A percentile compares a stretch with the other conserved stretches of the same genome.
Evolutionary conservation across 2,888 invertebrate species (phyloP).

Genomic region (Trichopoda pennipes): DNA sequence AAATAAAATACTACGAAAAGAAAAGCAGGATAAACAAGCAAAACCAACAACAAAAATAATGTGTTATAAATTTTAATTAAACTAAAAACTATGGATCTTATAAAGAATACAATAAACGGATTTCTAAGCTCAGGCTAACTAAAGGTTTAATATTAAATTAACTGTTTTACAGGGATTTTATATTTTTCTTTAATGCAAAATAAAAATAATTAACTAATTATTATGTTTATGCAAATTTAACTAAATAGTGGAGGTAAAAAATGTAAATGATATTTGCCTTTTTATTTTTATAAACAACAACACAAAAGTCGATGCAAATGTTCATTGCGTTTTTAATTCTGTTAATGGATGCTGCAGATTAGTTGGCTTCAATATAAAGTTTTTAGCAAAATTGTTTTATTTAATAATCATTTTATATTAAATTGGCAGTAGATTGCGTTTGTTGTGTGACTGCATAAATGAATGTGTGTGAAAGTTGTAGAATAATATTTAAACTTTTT

Average conservation of each 20-base stretch:
- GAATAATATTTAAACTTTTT: not conserved
- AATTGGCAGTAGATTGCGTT: slow-evolving; percentile 55
- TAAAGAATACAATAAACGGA: no score
- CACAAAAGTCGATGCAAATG: slow-evolving; percentile 49
- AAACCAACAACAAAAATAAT: slow-evolving; percentile 6
- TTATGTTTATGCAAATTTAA: not conserved
- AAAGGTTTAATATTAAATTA: not conserved
- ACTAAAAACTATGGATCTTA: no score
- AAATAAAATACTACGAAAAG: not conserved
- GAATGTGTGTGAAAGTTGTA: slow-evolving; percentile 23
- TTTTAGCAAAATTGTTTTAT: slow-evolving; percentile 47
- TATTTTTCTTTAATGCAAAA: not conserved
- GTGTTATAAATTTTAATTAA: not conserved
- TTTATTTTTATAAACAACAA: slow-evolving; percentile 44
- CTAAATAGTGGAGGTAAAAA: slow-evolving; percentile 6
- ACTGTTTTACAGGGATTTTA: not conserved
- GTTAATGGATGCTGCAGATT: slow-evolving; percentile 44
- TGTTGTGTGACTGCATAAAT: slow-evolving; percentile 1
- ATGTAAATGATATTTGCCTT: slow-evolving; percentile 63
- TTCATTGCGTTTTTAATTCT: slow-evolving; percentile 31
- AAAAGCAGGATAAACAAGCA: not conserved
- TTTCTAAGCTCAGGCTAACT: not conserved
- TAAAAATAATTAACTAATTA: not conserved
- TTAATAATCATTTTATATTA: slow-evolving; percentile 11
- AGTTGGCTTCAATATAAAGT: slow-evolving; percentile 56